These are phyloP conservation scores for Himalopsyche tibetana DNA, from an alignment of 2,888 invertebrate genomes.

Conservation along the genomic window DNA sequence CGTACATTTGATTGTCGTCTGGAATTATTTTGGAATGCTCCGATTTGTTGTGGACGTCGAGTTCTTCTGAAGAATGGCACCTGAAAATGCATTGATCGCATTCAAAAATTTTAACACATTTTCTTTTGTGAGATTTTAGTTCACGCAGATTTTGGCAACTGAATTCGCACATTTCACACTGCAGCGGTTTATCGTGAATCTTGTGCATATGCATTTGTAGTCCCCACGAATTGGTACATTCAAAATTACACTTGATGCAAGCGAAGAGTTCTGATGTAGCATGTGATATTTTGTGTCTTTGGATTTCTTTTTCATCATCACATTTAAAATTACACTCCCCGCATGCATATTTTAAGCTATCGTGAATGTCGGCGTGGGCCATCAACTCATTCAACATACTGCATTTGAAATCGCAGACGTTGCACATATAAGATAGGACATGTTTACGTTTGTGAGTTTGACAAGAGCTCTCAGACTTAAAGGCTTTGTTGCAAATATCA, in stretches of 20 bases:
- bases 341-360: neutral
- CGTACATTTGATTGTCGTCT: neutral
- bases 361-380: neutral
- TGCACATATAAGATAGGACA: neutral
- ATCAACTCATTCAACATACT: neutral
- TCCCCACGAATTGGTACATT: neutral
- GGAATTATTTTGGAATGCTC: constrained; percentile 9
- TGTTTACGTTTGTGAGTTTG: neutral
- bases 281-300: neutral
- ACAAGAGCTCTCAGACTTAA: neutral
- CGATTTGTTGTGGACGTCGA: neutral
- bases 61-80: constrained; percentile 1
- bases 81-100: neutral
- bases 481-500: constrained; percentile 1
- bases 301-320: neutral
- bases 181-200: neutral
- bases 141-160: neutral
- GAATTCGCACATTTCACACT: neutral
- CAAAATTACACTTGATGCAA: neutral
- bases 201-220: neutral
- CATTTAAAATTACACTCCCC: neutral
- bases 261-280: constrained; percentile 12
- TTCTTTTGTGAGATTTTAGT: neutral
- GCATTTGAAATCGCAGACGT: neutral
- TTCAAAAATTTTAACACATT: neutral